A percentile compares a stretch with the other conserved stretches of the same genome.
Conservation (phyloP, 2,888 invertebrate species). For the Eledona agricola region DNA sequence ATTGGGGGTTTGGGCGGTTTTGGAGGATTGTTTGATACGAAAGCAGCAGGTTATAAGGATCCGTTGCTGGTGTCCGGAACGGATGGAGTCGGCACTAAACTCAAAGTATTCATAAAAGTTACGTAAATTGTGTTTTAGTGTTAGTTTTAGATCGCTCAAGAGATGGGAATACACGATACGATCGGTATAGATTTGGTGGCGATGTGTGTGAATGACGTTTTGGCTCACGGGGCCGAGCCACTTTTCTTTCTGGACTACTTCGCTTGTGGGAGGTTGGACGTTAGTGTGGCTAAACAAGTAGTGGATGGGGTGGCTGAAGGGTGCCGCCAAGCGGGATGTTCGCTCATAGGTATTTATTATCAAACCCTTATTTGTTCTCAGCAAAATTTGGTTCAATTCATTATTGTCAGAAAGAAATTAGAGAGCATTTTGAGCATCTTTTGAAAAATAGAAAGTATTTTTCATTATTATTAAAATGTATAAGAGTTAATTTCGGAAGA, state of each 20-base stretch:
- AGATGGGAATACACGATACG: constrained; percentile 78
- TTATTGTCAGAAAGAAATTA: too few relatives aligned
- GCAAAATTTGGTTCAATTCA: constrained; percentile 2
- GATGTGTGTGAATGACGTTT: constrained; percentile 97
- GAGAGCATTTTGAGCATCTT: too few relatives aligned
- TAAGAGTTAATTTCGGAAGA: too few relatives aligned
- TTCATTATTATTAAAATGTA: too few relatives aligned
- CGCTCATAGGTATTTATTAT: constrained; percentile 79
- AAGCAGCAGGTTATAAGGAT: constrained; percentile 75
- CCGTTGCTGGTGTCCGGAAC: constrained; percentile 93
- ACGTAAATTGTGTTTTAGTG: background rate
- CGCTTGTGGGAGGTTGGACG: constrained; percentile 87
- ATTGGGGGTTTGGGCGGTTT: constrained; percentile 89
- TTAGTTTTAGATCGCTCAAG: constrained; percentile 79
- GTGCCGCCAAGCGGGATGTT: constrained; percentile 85
- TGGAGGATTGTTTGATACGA: constrained; percentile 91
- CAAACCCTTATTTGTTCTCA: too few relatives aligned
- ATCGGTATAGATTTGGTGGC: constrained; percentile 96
- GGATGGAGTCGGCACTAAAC: constrained; percentile 96
- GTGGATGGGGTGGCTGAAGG: constrained; percentile 89
- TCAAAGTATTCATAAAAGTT: constrained; percentile 72
- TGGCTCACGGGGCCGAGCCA: constrained; percentile 95
- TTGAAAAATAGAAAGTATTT: too few relatives aligned
- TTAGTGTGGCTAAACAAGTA: constrained; percentile 78
- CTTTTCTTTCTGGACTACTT: constrained; percentile 97